Conservation (phyloP, 1,140 invertebrate species). For the Bombus cullumanus region DNA sequence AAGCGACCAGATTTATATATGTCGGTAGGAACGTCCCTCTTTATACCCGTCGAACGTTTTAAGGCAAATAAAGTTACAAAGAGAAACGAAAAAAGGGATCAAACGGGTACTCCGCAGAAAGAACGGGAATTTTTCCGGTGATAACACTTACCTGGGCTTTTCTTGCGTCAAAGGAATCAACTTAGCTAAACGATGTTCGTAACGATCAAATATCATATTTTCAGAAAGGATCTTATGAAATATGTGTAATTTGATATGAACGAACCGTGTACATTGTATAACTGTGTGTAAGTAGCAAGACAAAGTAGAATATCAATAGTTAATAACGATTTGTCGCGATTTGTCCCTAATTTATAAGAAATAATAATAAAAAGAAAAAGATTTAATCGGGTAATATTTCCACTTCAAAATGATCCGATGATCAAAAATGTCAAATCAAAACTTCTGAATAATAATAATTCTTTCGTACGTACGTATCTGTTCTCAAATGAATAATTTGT, state of each 20-base stretch:
- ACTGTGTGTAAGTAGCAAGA: no score
- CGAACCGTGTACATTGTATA: no score
- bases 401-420: no score
- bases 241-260: neutral
- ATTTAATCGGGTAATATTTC: no score
- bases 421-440: no score
- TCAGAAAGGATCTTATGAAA: neutral
- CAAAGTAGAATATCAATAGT: no score
- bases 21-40: constrained; percentile 12
- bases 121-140: constrained; percentile 32
- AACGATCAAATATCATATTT: neutral
- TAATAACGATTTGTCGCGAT: no score
- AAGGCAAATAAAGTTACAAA: constrained; percentile 43
- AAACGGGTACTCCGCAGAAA: neutral
- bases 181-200: constrained; percentile 1
- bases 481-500: no score
- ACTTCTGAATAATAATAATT: no score
- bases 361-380: no score
- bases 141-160: constrained; percentile 22
- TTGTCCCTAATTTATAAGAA: no score
- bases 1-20: constrained; percentile 29
- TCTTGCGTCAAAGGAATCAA: constrained; percentile 15
- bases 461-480: no score
- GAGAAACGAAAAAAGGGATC: neutral
- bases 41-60: constrained; percentile 38